Base-by-base conservation (phyloP, 2,888 invertebrate species). In the Cephonodes hylas region DNA sequence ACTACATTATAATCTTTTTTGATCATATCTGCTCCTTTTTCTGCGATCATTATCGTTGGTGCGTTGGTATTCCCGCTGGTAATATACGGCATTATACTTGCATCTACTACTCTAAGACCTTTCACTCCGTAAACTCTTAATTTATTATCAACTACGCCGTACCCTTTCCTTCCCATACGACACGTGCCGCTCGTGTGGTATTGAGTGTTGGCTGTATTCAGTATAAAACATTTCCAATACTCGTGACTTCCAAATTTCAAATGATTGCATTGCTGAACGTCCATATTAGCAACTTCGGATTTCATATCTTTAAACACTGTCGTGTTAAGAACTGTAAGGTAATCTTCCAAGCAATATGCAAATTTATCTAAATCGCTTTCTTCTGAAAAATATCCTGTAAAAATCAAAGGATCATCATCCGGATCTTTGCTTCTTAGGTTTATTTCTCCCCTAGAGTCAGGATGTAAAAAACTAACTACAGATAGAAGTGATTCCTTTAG, bases 1-100 rank as follows among this genome's bases (percentile, higher is more conserved):
- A 38, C 3, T 4, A 3, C 38, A 23, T 27, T 42, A 61, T 81
- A 58, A 59, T 84, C 82, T 53, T 31, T 6, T 71, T 94, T 94
- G 23, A 95, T 93, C 83, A 94, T 81, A 74, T 95, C 94, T 0
- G 93, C 82, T 0, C 93, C 94, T 73, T 94, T 94, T 73, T 95
- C 95, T 0, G 89, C 95, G 7, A 94, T 93, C 94, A 95, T 95
- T 3, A 94, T 91, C 0, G 89, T 85, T 0, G 94, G 93, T 0
- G 94, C 94, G 66, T 94, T 93, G 0, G 93, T 93, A 71, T 95
- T 94, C 0, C 94, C 95, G 3, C 94, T 93, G 0, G 89, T 83
- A 0, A 94, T 93, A 15, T 83, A 81, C 0, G 95, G 95, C 93
- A 95, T 95, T 27, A 95, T 86, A 64, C 94, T 94, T 0, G 94